phyloP scores from a whole-genome alignment of 2,888 invertebrate genomes.

The Cheilosia variabilis region DNA sequence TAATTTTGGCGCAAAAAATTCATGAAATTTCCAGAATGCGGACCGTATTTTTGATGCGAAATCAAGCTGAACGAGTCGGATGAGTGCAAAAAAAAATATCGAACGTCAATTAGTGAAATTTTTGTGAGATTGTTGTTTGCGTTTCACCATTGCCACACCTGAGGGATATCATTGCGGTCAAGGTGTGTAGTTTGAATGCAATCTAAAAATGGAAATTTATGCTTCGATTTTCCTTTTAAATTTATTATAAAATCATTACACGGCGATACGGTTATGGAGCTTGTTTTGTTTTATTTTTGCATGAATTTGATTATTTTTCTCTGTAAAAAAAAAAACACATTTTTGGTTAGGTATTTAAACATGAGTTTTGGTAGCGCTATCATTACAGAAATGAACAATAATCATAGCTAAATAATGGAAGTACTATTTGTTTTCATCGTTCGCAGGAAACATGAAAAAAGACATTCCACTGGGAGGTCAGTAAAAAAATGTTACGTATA shows the following conservation, averaged over 20 bases:
- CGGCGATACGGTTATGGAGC: conserved; percentile 19
- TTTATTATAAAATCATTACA: conserved; percentile 64
- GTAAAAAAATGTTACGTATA: too few relatives aligned
- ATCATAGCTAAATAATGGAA: too few relatives aligned
- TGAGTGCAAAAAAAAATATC: conserved; percentile 35
- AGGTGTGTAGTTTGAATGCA: conserved; percentile 25
- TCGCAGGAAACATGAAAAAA: too few relatives aligned
- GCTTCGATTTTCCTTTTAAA: conserved; percentile 45
- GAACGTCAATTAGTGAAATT: conserved; percentile 69
- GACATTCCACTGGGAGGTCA: too few relatives aligned
- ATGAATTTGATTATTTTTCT: conserved; percentile 1
- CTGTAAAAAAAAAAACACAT: background rate
- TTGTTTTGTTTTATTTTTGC: conserved; percentile 3
- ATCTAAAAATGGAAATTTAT: conserved; percentile 49
- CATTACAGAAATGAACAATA: too few relatives aligned
- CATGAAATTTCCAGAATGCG: background rate
- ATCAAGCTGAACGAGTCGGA: background rate
- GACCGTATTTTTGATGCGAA: conserved; percentile 22
- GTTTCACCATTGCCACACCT: conserved; percentile 30
- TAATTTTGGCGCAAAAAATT: background rate
- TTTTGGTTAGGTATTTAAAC: background rate
- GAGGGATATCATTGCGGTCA: conserved; percentile 34
- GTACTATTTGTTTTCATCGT: too few relatives aligned
- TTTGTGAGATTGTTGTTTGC: conserved; percentile 47
- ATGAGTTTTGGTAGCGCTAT: background rate